These are phyloP conservation scores for Hymenopus coronatus DNA, from an alignment of 2,888 invertebrate species.

Conservation along the genomic window DNA sequence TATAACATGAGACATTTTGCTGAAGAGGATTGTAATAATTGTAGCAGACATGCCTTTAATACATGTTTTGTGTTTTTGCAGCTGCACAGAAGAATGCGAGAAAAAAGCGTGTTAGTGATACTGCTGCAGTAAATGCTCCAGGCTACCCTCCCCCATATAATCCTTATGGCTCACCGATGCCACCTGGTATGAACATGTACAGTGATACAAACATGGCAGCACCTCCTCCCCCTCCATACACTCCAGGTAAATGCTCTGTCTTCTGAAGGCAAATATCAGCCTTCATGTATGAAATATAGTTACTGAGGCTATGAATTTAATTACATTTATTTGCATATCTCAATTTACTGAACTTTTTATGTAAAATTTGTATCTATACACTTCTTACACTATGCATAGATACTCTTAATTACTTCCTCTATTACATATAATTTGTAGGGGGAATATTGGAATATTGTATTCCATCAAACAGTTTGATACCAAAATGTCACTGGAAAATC, in stretches of 20 bases:
- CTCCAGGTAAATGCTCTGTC: neutral
- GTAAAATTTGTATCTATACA: too few relatives aligned
- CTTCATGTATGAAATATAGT: too few relatives aligned
- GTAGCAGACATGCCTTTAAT: neutral
- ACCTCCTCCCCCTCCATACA: neutral
- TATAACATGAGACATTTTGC: neutral
- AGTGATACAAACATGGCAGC: neutral
- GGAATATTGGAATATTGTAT: too few relatives aligned
- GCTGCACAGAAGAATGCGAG: conserved; percentile 33
- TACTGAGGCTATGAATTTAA: too few relatives aligned
- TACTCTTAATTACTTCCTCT: too few relatives aligned
- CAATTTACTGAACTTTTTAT: too few relatives aligned
- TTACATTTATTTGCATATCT: too few relatives aligned
- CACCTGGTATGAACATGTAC: conserved; percentile 9
- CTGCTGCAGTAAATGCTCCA: conserved; percentile 28
- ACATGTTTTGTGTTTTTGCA: conserved; percentile 11
- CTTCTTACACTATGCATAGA: too few relatives aligned
- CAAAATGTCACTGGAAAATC: too few relatives aligned
- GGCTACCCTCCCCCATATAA: conserved; percentile 33
- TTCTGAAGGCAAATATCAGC: neutral
- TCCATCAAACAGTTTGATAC: too few relatives aligned
- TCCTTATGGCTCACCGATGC: conserved; percentile 30
- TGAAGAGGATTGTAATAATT: neutral
- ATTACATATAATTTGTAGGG: too few relatives aligned
- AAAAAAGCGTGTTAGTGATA: conserved; percentile 30